A percentile compares a stretch with the other conserved stretches of the same genome.
Conservation (phyloP, 2,113 vertebrate species). For the Calonectris borealis region DNA sequence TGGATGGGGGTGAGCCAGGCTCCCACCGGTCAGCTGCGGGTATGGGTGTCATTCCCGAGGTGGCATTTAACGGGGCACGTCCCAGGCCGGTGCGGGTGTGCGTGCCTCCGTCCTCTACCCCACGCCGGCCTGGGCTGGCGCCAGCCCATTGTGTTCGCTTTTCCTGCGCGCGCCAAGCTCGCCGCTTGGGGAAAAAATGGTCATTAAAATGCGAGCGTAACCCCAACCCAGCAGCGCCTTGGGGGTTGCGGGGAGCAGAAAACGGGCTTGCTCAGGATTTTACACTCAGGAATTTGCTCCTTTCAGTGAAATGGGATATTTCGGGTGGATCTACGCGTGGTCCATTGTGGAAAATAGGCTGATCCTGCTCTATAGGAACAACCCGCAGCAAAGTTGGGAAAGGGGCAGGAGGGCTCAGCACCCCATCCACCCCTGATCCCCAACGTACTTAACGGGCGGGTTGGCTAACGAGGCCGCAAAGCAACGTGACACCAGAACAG, state of each 20-base stretch:
- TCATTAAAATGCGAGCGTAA: not conserved
- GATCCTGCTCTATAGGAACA: not conserved
- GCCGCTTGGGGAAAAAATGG: not conserved
- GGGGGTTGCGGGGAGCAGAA: not conserved
- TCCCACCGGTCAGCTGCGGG: rapidly evolving
- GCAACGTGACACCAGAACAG: rapidly evolving
- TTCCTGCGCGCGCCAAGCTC: not conserved
- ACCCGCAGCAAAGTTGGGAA: not conserved
- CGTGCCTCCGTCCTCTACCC: not conserved
- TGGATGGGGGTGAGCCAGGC: not conserved
- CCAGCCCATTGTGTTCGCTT: not conserved
- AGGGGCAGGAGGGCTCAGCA: not conserved
- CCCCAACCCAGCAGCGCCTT: rapidly evolving
- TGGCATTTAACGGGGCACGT: not conserved
- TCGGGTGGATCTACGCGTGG: not conserved
- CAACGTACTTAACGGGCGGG: rapidly evolving
- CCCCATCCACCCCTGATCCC: not conserved
- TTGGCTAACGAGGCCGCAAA: rapidly evolving
- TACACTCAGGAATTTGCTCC: not conserved
- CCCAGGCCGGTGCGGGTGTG: not conserved
- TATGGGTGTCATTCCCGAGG: not conserved
- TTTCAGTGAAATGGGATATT: not conserved
- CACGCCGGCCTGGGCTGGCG: not conserved
- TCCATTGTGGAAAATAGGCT: not conserved
- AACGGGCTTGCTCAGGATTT: not conserved